Evolutionary conservation across 2,888 invertebrate genomes (phyloP).

Genomic region (Ormyrus thymus): DNA sequence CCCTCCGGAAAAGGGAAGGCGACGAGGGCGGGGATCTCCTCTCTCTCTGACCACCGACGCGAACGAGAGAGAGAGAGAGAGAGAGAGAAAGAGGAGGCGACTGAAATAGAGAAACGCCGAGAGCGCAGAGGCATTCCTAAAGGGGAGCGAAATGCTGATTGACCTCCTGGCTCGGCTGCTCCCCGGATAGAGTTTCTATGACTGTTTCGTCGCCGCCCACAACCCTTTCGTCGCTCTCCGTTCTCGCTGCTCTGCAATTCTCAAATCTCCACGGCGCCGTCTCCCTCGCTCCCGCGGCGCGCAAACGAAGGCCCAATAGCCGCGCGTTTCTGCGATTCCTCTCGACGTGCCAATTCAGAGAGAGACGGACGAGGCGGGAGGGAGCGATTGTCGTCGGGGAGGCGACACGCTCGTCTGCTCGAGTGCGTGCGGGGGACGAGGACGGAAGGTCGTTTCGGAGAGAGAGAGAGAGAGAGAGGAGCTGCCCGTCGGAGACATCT

Average conservation of each 20-base stretch:
- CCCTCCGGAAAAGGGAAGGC: conserved; percentile 22
- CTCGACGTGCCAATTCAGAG: not conserved
- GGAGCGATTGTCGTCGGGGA: no score
- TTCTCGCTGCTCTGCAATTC: conserved; percentile 56
- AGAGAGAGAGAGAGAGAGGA: conserved; percentile 11
- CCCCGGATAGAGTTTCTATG: conserved; percentile 73
- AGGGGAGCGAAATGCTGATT: conserved; percentile 67
- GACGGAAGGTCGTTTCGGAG: not conserved
- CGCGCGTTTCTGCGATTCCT: no score
- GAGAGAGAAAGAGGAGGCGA: not conserved
- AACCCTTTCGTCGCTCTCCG: conserved; percentile 66
- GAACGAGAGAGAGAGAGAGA: not conserved
- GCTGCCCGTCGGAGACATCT: conserved; percentile 2
- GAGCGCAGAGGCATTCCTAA: conserved; percentile 56
- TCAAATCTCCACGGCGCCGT: not conserved
- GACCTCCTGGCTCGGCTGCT: conserved; percentile 67
- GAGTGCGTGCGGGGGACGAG: no score
- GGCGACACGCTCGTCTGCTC: no score
- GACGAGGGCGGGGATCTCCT: not conserved
- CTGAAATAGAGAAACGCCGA: conserved; percentile 6
- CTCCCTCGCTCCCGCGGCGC: not conserved
- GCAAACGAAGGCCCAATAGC: no score
- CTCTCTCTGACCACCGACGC: not conserved
- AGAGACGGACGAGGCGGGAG: not conserved
- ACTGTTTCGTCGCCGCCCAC: conserved; percentile 72